Conservation (phyloP, 2,888 invertebrate genomes). For the Eristalis arbustorum region DNA sequence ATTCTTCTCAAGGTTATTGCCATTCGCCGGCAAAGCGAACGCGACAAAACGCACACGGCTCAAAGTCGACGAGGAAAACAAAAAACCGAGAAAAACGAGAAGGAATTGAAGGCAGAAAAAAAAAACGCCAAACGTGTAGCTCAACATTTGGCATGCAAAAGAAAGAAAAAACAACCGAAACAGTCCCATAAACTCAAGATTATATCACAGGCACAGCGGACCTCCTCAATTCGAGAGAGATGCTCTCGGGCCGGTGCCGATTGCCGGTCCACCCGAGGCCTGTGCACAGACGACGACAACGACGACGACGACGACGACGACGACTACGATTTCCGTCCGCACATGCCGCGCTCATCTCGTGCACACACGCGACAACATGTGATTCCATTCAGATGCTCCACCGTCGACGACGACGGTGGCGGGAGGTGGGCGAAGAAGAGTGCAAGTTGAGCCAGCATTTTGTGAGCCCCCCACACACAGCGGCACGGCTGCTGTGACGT, state of each 20-base stretch:
- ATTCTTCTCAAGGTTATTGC: constrained; percentile 38
- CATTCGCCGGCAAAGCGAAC: constrained; percentile 6
- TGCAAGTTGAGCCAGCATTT: neutral
- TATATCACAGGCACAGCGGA: constrained; percentile 39
- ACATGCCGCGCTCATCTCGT: neutral
- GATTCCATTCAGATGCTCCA: neutral
- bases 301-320: too few relatives aligned
- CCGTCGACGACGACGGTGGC: neutral
- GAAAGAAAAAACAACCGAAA: neutral
- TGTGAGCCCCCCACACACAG: neutral
- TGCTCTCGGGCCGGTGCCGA: neutral
- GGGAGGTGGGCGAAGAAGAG: neutral
- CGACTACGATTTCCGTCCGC: too few relatives aligned
- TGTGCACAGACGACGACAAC: neutral
- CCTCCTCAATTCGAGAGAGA: constrained; percentile 20
- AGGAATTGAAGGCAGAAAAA: neutral
- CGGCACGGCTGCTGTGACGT: neutral
- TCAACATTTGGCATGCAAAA: constrained; percentile 36
- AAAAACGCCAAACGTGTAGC: constrained; percentile 13
- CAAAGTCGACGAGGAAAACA: neutral
- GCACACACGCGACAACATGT: neutral
- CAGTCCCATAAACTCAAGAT: constrained; percentile 2
- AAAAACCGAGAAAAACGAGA: neutral
- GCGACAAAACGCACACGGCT: constrained; percentile 15
- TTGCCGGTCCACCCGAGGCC: neutral